Percentiles rank a stretch among this genome's conserved stretches.
Evolutionary conservation across 2,797 vertebrate species (phyloP).

Genomic region (Oryzias sinensis): DNA sequence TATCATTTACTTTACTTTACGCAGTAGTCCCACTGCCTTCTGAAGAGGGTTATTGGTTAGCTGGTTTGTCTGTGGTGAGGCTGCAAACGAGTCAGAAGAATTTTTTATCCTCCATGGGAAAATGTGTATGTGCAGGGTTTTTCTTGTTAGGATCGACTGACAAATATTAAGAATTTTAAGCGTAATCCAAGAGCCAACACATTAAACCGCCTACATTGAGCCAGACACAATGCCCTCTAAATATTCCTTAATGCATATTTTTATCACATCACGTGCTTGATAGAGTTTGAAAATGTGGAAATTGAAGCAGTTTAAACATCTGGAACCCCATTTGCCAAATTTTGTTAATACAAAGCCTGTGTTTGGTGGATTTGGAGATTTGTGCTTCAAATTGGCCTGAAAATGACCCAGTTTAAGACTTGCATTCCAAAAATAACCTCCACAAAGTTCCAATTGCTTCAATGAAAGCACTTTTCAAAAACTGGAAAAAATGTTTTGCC

Average conservation of each 20-base stretch:
- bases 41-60: constrained; percentile 45
- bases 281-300: constrained; percentile 12
- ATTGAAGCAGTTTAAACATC: not conserved
- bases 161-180: constrained; percentile 65
- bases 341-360: not conserved
- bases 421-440: too few relatives aligned
- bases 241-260: constrained; percentile 9
- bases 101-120: constrained; percentile 55
- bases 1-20: constrained; percentile 41
- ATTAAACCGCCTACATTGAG: constrained; percentile 48
- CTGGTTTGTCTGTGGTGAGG: constrained; percentile 61
- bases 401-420: not conserved
- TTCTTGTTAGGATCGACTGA: constrained; percentile 58
- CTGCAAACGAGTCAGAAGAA: constrained; percentile 66
- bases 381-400: constrained; percentile 18
- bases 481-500: constrained; percentile 17
- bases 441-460: not conserved
- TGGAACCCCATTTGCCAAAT: constrained; percentile 15
- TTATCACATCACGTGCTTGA: constrained; percentile 13
- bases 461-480: constrained; percentile 9
- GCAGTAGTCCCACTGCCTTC: constrained; percentile 31
- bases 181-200: constrained; percentile 52
- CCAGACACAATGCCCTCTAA: constrained; percentile 24
- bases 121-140: constrained; percentile 33
- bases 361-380: constrained; percentile 1